Percentiles rank a stretch among this genome's conserved stretches.
These are phyloP conservation scores for Anthoscopus minutus DNA, from an alignment of 2,113 vertebrate genomes.

Conservation along the genomic window DNA sequence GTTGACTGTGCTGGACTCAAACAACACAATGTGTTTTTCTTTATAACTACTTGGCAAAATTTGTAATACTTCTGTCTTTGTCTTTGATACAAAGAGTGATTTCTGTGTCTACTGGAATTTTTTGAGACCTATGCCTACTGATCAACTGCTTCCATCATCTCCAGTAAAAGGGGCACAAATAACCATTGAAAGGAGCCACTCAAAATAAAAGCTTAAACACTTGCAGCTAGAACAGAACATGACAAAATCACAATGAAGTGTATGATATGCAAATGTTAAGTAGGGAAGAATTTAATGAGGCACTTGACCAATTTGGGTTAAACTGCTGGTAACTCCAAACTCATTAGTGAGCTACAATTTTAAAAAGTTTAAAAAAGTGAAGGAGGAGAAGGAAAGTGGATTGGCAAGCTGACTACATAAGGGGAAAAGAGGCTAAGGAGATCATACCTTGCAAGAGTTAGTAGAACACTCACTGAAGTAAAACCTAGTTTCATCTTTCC, in stretches of 20 bases:
- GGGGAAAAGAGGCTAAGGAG: background rate
- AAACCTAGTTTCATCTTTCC: background rate
- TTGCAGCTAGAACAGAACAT: background rate
- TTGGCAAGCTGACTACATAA: background rate
- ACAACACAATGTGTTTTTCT: background rate
- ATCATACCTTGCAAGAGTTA: background rate
- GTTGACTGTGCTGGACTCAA: background rate
- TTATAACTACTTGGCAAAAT: background rate
- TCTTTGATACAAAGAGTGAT: background rate
- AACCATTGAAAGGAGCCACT: background rate
- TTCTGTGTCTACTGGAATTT: background rate
- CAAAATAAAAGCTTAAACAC: constrained; percentile 5
- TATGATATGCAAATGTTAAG: constrained; percentile 7
- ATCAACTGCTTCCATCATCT: background rate
- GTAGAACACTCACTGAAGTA: background rate
- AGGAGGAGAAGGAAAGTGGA: background rate
- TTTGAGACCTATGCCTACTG: background rate
- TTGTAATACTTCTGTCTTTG: background rate
- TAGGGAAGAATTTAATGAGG: constrained; percentile 16
- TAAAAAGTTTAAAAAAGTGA: background rate
- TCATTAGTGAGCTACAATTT: background rate
- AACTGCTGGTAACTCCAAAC: background rate
- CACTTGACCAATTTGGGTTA: background rate
- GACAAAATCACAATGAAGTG: constrained; percentile 11
- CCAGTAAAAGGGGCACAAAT: background rate